Base-by-base conservation (phyloP, 2,888 invertebrate genomes). In the Pyrgus malvae region DNA sequence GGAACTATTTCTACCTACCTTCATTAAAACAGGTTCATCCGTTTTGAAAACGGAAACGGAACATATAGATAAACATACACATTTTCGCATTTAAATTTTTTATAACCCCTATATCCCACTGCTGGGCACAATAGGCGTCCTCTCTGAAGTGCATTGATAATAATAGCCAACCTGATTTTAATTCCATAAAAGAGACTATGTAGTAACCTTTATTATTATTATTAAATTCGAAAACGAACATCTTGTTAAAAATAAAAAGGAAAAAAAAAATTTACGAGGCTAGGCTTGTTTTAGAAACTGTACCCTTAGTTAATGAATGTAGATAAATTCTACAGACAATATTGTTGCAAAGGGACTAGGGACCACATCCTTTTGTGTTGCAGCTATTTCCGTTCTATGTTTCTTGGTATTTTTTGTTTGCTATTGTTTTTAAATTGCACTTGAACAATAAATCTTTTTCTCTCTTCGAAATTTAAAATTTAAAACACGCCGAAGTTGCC, bases 241-340 rank as follows among this genome's bases (percentile, higher is more conserved):
- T n/a, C n/a, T n/a, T n/a, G n/a, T n/a, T n/a, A n/a, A n/a, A 68
- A 25, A 74, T 16, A 16, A 29, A 29, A 2, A 29, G 9, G 9
- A 7, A 29, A 8, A 8, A 7, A 29, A 7, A 29, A 2, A 29
- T 29, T 29, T 29, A 7, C 21, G 21, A 21, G 21, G 21, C 21
- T 25, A 25, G 12, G 11, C 5, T 12, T 31, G 31, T 12, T 12
- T 31, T 31, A 31, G 19, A 17, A 38, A 38, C n/a, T 38, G 11
- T n/a, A 9, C 16, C 16, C n/a, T 37, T 29, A 9, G 2, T 9
- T 29, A 29, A 38, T 21, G n/a, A 46, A 46, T n/a, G 25, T 33
- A 35, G 21, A 35, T 35, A 19, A 40, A 21, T 53, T 25, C 17
- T 11, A 25, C 29, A 38, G 35, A 23, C 14, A 14, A 21, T n/a